Evolutionary conservation across 1,140 invertebrate genomes (phyloP), one percentile per base, ranked within the genome.

Genomic region (Ostrea denselamellosa): DNA sequence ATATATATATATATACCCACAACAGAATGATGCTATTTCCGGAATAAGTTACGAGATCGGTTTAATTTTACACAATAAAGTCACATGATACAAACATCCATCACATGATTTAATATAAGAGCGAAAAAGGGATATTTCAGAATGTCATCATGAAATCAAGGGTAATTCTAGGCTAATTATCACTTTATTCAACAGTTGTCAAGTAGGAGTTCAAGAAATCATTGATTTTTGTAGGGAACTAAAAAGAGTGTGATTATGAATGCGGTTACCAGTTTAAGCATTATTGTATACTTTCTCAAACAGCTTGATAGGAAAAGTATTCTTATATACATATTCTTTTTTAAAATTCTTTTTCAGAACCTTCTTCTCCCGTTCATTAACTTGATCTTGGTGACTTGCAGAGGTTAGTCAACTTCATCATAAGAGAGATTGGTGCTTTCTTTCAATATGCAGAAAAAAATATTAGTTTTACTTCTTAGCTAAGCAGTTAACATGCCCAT

Each of bases 21-120:
- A n/a, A n/a, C n/a, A n/a, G n/a, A n/a, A n/a, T n/a, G 7, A 19
- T 62, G 25, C 28, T 71, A 34, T 28, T 77, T 25, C 68, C 22
- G 68, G 28, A 28, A 28, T 34, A 34, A 28, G 22, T 34, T 28
- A 14, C 22, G 19, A 7, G 56, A 62, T 62, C 17, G 5, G 17
- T 19, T 62, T 62, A 19, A 62, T 17, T 62, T 62, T 62, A 19
- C 17, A 17, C 7, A 28, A 7, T 28, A 34, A 77, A 77, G 68
- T 77, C 68, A 77, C 68, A 77, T 77, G 68, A 77, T 25, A 77
- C 68, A 77, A 77, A 77, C 68, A 77, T 28, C 68, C 25, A 19
- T 77, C 68, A 77, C 68, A 77, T 77, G 68, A 77, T 77, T 25
- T 34, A 34, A 34, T 25, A 25, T 77, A 25, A 77, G 25, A 28